Percentiles rank a stretch among this genome's conserved stretches.
Conservation (phyloP, 1,140 invertebrate genomes). For the Fopius arisanus region DNA sequence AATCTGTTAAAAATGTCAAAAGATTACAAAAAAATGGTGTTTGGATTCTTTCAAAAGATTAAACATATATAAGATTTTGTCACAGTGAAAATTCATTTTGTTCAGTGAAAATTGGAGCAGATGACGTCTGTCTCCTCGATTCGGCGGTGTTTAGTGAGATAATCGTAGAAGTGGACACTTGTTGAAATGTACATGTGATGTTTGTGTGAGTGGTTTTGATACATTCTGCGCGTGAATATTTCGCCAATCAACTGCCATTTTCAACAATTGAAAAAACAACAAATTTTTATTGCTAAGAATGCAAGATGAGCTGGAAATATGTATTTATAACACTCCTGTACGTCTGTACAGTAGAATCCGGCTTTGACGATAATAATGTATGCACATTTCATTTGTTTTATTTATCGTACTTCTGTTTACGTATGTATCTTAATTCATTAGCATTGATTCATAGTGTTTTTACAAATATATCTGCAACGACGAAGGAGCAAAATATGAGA, state of each 20-base stretch:
- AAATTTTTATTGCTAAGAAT: not conserved
- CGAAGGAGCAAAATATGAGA: not conserved
- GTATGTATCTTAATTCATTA: not conserved
- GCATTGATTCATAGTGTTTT: not conserved
- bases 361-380: not conserved
- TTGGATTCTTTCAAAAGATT: not conserved
- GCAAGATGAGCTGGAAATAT: constrained; percentile 7
- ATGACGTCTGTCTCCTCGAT: not conserved
- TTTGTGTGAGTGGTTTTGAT: not conserved
- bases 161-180: not conserved
- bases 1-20: not conserved
- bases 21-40: not conserved
- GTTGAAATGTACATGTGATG: not conserved
- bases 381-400: not conserved
- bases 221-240: not conserved
- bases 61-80: not conserved
- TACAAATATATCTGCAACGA: not conserved
- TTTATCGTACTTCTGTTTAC: not conserved
- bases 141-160: not conserved
- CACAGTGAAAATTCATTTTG: too few species aligned
- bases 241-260: not conserved
- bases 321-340: not conserved
- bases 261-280: not conserved
- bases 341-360: not conserved
- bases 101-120: not conserved